Percentiles rank a stretch among this genome's conserved stretches.
These are phyloP conservation scores for Stegodyphus mimosarum DNA, from an alignment of 1,140 invertebrate genomes.

Conservation along the genomic window DNA sequence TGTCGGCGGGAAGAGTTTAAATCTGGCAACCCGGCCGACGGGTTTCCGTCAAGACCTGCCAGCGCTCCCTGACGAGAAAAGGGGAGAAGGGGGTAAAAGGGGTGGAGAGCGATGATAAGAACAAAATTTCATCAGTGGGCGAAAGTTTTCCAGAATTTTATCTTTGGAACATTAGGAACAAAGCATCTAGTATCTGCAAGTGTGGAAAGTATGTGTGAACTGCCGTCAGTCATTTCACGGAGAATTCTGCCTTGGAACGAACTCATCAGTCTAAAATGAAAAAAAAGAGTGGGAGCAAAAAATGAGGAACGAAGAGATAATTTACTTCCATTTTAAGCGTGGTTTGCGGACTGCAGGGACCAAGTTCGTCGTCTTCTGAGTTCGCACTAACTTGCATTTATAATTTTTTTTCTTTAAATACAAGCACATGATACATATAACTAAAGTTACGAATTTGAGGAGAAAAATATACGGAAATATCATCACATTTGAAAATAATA, in stretches of 20 bases:
- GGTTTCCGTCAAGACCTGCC: slow-evolving; percentile 53
- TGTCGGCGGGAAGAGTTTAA: neutral
- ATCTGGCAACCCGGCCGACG: slow-evolving; percentile 24
- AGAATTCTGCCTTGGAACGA: slow-evolving; percentile 47
- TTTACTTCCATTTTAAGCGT: slow-evolving; percentile 52
- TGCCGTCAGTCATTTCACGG: slow-evolving; percentile 53
- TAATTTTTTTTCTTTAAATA: no score
- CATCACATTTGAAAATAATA: no score
- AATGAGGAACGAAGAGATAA: slow-evolving; percentile 20
- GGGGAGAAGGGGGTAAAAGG: slow-evolving; percentile 16
- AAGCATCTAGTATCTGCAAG: slow-evolving; percentile 58
- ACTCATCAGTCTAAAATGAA: slow-evolving; percentile 34
- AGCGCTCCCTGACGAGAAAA: slow-evolving; percentile 25
- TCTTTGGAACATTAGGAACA: slow-evolving; percentile 61
- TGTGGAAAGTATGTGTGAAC: slow-evolving; percentile 51
- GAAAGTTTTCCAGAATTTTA: slow-evolving; percentile 62
- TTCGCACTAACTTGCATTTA: neutral
- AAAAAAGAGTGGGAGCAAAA: slow-evolving; percentile 15
- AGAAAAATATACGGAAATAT: no score
- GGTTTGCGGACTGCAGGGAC: neutral
- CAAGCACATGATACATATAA: no score
- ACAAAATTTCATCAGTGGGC: slow-evolving; percentile 61
- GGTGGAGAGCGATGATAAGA: slow-evolving; percentile 43
- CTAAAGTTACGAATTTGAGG: no score
- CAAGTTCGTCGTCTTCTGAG: neutral